These are phyloP conservation scores for Streblospio benedicti DNA, from an alignment of 1,140 invertebrate genomes.

Conservation along the genomic window DNA sequence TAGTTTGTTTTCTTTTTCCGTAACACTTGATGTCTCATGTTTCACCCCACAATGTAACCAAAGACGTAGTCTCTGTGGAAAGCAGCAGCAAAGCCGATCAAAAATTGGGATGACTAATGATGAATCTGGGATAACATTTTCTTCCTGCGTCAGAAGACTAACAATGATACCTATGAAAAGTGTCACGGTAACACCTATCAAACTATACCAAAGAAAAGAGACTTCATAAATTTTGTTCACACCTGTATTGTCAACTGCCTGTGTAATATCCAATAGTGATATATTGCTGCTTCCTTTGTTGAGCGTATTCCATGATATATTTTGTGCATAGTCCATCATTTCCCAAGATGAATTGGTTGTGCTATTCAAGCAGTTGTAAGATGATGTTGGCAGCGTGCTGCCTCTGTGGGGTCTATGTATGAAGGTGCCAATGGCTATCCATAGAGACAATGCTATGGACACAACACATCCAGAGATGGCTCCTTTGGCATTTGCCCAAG, in stretches of 20 bases:
- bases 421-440: conserved; percentile 15
- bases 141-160: conserved; percentile 1
- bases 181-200: conserved; percentile 4
- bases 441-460: conserved; percentile 7
- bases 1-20: too few species aligned
- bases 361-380: background rate
- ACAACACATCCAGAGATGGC: conserved; percentile 10
- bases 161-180: conserved; percentile 7
- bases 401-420: background rate
- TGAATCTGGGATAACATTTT: background rate
- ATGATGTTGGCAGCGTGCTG: background rate
- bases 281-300: background rate
- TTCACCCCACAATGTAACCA: background rate
- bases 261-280: background rate
- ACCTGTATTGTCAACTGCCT: background rate
- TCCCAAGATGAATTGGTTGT: background rate
- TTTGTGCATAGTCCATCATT: background rate
- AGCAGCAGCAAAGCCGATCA: conserved; percentile 3
- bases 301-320: background rate
- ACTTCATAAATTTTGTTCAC: conserved; percentile 8
- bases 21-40: too few species aligned
- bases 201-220: conserved; percentile 14
- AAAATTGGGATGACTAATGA: background rate
- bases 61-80: background rate
- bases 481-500: conserved; percentile 37